Evolutionary conservation across 2,888 invertebrate genomes (phyloP).

Genomic region (Trilocha varians): DNA sequence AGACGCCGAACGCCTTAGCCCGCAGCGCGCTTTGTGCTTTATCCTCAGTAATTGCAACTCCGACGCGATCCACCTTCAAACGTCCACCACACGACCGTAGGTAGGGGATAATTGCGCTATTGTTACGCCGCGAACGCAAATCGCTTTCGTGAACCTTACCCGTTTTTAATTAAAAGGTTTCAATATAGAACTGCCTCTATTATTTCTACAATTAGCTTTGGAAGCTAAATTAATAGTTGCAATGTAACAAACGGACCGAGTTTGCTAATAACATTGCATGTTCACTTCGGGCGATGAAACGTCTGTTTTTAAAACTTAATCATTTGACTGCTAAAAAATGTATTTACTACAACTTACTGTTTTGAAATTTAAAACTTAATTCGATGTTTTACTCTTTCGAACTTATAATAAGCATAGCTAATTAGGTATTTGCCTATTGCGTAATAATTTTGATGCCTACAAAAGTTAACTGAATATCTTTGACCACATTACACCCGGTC

Average conservation of each 20-base stretch:
- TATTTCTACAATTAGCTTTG: constrained; percentile 54
- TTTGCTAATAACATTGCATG: constrained; percentile 34
- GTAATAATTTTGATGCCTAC: no score
- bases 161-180: constrained; percentile 50
- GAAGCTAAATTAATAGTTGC: constrained; percentile 53
- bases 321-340: constrained; percentile 2
- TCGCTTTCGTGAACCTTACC: constrained; percentile 46
- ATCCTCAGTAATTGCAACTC: constrained; percentile 60
- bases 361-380: no score
- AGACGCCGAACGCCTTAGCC: constrained; percentile 39
- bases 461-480: no score
- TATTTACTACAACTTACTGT: no score
- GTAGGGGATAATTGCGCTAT: constrained; percentile 66
- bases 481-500: no score
- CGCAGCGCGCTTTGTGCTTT: constrained; percentile 57
- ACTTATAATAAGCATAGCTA: no score
- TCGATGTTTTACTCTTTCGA: no score
- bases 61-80: constrained; percentile 40
- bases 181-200: constrained; percentile 41
- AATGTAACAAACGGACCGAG: constrained; percentile 26
- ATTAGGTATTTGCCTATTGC: no score
- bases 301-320: background rate
- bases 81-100: constrained; percentile 47
- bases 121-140: constrained; percentile 48
- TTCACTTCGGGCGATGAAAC: constrained; percentile 27